A percentile compares a stretch with the other conserved stretches of the same genome.
These are phyloP conservation scores for Theocolax elegans DNA, from an alignment of 1,140 invertebrate species.

Conservation along the genomic window DNA sequence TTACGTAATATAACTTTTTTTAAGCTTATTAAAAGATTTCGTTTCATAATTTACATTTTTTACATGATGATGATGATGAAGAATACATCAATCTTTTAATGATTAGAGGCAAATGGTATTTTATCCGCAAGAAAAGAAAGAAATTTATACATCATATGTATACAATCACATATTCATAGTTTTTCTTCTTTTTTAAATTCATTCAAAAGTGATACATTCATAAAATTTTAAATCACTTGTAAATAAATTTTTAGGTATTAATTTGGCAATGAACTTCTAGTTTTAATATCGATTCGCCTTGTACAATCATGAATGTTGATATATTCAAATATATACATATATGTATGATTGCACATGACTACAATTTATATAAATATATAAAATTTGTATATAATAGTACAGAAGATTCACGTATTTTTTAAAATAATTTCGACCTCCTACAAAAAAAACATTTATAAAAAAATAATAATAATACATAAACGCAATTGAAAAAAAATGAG, in stretches of 20 bases:
- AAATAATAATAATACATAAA: too few relatives aligned
- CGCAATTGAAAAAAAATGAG: too few relatives aligned
- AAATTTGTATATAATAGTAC: conserved; percentile 24
- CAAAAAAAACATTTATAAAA: too few relatives aligned
- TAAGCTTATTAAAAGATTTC: conserved; percentile 17
- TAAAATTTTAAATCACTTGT: not conserved
- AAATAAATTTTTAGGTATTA: not conserved
- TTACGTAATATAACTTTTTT: not conserved
- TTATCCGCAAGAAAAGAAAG: conserved; percentile 11
- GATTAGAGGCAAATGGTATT: not conserved
- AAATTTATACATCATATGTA: conserved; percentile 13
- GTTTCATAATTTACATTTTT: conserved; percentile 39
- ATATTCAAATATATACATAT: conserved; percentile 7
- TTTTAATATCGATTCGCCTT: not conserved
- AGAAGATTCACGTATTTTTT: too few relatives aligned
- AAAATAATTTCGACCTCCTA: too few relatives aligned
- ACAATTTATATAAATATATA: conserved; percentile 10
- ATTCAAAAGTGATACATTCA: not conserved
- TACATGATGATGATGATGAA: conserved; percentile 21
- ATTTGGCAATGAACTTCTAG: not conserved
- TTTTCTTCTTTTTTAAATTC: not conserved
- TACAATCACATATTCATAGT: conserved; percentile 1
- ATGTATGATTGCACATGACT: not conserved
- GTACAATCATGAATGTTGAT: conserved; percentile 2
- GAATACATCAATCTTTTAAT: not conserved